Conservation (phyloP, 2,113 vertebrate species). For the Ia io region DNA sequence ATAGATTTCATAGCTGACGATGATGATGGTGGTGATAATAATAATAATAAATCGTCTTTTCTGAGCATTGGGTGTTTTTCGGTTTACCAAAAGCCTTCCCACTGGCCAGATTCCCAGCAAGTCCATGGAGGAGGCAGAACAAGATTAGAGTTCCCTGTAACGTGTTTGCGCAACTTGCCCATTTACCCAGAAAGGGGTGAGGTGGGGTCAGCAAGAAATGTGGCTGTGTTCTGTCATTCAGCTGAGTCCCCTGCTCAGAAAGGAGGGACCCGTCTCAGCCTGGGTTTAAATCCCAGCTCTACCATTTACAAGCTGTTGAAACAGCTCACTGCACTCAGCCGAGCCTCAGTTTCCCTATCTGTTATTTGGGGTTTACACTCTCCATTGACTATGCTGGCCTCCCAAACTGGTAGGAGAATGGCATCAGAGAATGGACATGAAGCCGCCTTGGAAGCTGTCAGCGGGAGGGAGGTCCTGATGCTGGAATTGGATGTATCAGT, state of each 20-base stretch:
- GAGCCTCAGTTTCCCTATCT: background rate
- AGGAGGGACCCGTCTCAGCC: background rate
- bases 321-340: background rate
- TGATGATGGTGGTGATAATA: too few relatives aligned
- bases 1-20: background rate
- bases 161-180: rapidly evolving
- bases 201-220: background rate
- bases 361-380: background rate
- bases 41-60: background rate
- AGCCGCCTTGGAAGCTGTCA: background rate
- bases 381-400: background rate
- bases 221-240: background rate
- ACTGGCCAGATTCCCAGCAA: background rate
- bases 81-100: background rate
- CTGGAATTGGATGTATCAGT: background rate
- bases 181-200: background rate
- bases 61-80: background rate
- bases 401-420: rapidly evolving
- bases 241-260: background rate
- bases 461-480: background rate
- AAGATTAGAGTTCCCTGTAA: background rate
- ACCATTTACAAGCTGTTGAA: background rate
- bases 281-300: background rate
- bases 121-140: background rate
- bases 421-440: background rate